Conservation (phyloP, 2,888 invertebrate species). For the Heterodera filipjevi region DNA sequence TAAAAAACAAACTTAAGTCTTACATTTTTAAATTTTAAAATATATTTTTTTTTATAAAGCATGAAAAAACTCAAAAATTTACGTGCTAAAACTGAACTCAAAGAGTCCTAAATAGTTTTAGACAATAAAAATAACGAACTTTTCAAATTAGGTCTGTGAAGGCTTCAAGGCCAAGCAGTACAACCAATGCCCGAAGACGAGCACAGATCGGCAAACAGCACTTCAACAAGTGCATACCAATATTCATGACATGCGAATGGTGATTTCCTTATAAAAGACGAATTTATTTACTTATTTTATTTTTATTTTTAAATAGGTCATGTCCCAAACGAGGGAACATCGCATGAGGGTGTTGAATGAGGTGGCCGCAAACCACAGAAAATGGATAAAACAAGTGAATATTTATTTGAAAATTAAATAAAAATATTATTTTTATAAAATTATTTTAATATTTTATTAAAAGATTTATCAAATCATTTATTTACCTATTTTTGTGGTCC, state of each 20-base stretch:
- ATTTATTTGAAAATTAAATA: not conserved
- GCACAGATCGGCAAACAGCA: conserved; percentile 77
- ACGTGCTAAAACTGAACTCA: no score
- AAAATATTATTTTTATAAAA: not conserved
- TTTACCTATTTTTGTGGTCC: not conserved
- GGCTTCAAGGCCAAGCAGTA: conserved; percentile 82
- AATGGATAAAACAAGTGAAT: conserved; percentile 82
- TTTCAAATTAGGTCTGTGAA: conserved; percentile 50
- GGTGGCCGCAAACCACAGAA: conserved; percentile 95
- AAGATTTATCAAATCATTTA: not conserved
- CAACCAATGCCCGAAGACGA: conserved; percentile 94
- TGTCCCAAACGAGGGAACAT: conserved; percentile 62
- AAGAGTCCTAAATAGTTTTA: no score
- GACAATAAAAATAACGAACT: not conserved
- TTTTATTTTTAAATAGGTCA: conserved; percentile 22
- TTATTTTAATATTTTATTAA: no score
- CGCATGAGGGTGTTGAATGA: conserved; percentile 75
- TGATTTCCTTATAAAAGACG: not conserved
- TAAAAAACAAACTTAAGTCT: no score
- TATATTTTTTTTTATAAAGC: no score
- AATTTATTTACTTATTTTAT: no score
- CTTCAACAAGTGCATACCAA: conserved; percentile 75
- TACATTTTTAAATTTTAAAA: no score
- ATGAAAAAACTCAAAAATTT: no score
- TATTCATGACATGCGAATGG: conserved; percentile 90